Percentiles rank a stretch among this genome's conserved stretches.
Evolutionary conservation across 2,797 vertebrate species (phyloP).

Genomic region (Antrozous pallidus): DNA sequence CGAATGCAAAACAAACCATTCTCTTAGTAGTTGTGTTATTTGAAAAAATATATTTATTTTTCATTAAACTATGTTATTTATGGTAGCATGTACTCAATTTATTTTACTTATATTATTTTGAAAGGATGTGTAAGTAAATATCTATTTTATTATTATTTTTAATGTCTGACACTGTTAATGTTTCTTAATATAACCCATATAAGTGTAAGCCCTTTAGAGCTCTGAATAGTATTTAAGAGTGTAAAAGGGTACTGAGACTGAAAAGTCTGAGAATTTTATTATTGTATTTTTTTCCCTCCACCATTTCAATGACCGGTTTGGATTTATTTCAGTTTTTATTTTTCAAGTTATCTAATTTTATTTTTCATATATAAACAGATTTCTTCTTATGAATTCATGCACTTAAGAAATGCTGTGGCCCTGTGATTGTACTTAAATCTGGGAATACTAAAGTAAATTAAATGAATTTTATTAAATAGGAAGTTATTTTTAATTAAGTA

Average conservation of each 20-base stretch:
- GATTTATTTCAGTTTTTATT: background rate
- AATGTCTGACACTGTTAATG: background rate
- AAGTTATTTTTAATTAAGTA: background rate
- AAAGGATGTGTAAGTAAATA: background rate
- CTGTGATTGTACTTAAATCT: background rate
- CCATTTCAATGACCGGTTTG: conserved; percentile 16
- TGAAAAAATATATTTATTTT: conserved; percentile 2
- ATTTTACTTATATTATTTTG: conserved; percentile 43
- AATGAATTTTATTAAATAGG: background rate
- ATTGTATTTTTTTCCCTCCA: background rate
- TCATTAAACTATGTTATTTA: background rate
- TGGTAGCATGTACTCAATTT: background rate
- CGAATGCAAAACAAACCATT: background rate
- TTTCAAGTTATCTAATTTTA: background rate
- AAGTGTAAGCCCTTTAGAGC: background rate
- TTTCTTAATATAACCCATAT: background rate
- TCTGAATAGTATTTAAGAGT: background rate
- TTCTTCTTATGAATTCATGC: background rate
- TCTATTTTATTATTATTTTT: conserved; percentile 18
- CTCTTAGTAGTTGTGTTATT: background rate
- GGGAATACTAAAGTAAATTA: background rate
- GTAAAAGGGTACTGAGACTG: background rate
- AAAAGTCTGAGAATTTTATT: background rate
- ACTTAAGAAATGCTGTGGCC: background rate
- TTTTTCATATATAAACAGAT: background rate